phyloP scores from a whole-genome alignment of 2,888 invertebrate genomes.

The Cyclophora punctaria region DNA sequence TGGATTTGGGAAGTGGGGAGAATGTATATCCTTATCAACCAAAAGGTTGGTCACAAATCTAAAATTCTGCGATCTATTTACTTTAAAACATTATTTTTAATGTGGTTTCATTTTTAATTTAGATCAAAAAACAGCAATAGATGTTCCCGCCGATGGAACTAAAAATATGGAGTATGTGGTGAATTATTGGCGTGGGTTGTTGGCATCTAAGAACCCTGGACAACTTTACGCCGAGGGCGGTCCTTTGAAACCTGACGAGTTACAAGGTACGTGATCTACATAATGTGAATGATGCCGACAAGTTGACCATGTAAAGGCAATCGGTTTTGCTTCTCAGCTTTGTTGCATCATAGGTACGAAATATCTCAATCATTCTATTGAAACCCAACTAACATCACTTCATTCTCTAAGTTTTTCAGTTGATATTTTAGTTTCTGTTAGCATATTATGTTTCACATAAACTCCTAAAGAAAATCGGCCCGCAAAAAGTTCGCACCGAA shows the following conservation, averaged over 20 bases:
- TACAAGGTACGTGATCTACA: slow-evolving; percentile 43
- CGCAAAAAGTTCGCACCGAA: slow-evolving; percentile 33
- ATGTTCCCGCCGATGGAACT: slow-evolving; percentile 28
- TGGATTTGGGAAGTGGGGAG: slow-evolving; percentile 63
- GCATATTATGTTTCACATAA: slow-evolving; percentile 34
- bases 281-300: slow-evolving; percentile 1
- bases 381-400: slow-evolving; percentile 28
- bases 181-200: slow-evolving; percentile 56
- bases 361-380: slow-evolving; percentile 40
- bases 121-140: background rate
- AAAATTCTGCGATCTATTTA: background rate
- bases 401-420: slow-evolving; percentile 35
- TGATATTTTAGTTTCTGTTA: slow-evolving; percentile 34
- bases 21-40: slow-evolving; percentile 36
- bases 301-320: slow-evolving; percentile 22
- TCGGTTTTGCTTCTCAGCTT: slow-evolving; percentile 55
- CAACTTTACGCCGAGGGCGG: slow-evolving; percentile 64
- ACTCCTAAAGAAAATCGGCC: slow-evolving; percentile 31
- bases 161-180: slow-evolving; percentile 63
- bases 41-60: slow-evolving; percentile 40
- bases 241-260: slow-evolving; percentile 52
- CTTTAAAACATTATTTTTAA: background rate
- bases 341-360: slow-evolving; percentile 47
- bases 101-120: background rate
- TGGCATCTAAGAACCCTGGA: slow-evolving; percentile 46